Base-by-base conservation (phyloP, 2,888 invertebrate genomes). In the Molanna angustata region DNA sequence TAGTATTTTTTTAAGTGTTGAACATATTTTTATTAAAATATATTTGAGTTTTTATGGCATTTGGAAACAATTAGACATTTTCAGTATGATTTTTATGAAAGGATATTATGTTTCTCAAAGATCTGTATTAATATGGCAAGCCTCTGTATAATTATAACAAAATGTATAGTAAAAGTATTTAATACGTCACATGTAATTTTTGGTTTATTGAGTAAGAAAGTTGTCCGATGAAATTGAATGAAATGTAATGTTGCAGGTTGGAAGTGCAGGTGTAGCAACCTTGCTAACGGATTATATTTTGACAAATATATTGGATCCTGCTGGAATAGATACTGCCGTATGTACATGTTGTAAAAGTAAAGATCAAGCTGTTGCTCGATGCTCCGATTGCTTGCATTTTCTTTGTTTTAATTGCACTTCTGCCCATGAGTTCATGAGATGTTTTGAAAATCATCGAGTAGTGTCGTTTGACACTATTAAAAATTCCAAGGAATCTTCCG, bases 301-400 rank as follows among this genome's bases (percentile, higher is more conserved):
- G 61, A 88, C 90, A 52, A 90, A 91, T 70, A 85, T 90, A 67
- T 73, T 90, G 63, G 91, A 91, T 72, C 85, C 90, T 66, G 86
- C 88, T 27, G 85, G 88, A 48, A 84, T 88, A 67, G 86, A 88
- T 64, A 80, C 80, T 63, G 79, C 80, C 59, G 76, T 85, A 61
- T 96, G 96, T 74, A 94, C 94, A 49, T 94, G 94, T 60, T 97
- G 96, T 79, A 96, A 94, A 69, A 90, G 94, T 64, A 93, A 93
- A 74, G 94, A 95, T 74, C 86, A 88, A 64, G 95, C 95, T 13
- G 89, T 94, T 45, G 94, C 95, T 9, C 84, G 94, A 56, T 97
- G 96, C 74, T 89, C 89, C 63, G 94, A 96, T 69, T 97, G 96
- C 74, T 91, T 93, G 65, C 93, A 93, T 71, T 90, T 94, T 69